Base-by-base conservation (phyloP, 2,888 invertebrate genomes). In the Heteromurus nitidus region DNA sequence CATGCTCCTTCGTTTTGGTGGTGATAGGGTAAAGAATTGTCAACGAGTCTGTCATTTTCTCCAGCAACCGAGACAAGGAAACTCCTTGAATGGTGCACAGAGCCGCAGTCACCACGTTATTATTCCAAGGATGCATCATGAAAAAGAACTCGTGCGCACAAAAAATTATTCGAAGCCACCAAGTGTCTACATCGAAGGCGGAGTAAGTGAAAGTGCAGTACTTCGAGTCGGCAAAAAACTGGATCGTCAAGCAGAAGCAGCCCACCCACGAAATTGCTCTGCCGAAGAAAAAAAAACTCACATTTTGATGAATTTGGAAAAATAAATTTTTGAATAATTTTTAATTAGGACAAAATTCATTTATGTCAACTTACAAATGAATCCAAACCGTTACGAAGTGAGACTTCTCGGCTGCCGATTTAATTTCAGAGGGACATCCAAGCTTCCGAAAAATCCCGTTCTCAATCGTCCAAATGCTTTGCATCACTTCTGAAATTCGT, bases 121-220 rank as follows among this genome's bases (percentile, higher is more conserved):
- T 18, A 11, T 62, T 50, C 69, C 77, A 77, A 1, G 69, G 50
- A 42, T 69, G 60, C 42, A 69, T 24, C 77, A 77, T 77, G n/a
- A 77, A 77, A 30, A 77, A 62, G 5, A 77, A 62, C 18, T 77
- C 77, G n/a, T 77, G 77, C 18, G 62, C 30, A n/a, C 77, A 69
- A 31, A 77, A 77, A 26, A 77, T 62, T 16, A 69, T 53, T 7
- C 69, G 18, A 1, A 77, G 22, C 13, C 16, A 60, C 26, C 24
- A 50, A 13, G 1, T 50, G 22, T 77, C 77, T 24, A 22, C 18
- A 1, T 31, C 28, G 20, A 77, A 60, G 1, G 30, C 28, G 16
- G 69, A 64, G 42, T 69, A 77, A 2, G 77, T 77, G 28, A 62
- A 77, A n/a, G 26, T 16, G 18, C 69, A 69, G 20, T 77, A 77